Base-by-base conservation (phyloP, 1,140 invertebrate genomes). In the Drosophila tsacasi region DNA sequence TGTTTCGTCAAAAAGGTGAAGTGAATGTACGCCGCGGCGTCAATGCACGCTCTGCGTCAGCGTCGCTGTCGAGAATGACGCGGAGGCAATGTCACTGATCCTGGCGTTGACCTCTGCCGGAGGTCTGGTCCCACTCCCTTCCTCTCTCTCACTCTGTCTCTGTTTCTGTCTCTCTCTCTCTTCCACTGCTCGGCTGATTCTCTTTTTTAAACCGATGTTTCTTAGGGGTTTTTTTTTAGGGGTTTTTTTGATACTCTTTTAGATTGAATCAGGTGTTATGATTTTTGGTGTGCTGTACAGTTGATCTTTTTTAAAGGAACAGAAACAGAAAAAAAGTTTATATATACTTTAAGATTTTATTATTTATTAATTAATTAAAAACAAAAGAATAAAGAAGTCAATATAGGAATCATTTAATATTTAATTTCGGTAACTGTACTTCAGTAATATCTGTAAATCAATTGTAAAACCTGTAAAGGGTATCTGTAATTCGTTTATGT, bases 101-200 rank as follows among this genome's bases (percentile, higher is more conserved):
- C 71, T 73, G 71, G 39, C 71, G 71, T 73, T 73, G 71, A 73
- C 71, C 71, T 73, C 71, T 73, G 67, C 67, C 68, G 68, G 68
- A 71, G 68, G 68, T 68, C 49, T 71, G 49, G 19, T 23, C 54
- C 52, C 69, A 39, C 46, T 60, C 68, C 21, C 68, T 73, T 52
- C 21, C 67, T 21, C 67, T 35, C 40, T n/a, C n/a, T 13, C 27
- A 15, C 35, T 55, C 42, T 44, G 19, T 21, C 19, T 19, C n/a
- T 19, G 40, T n/a, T 47, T 32, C 21, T 17, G 8, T 10, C 21
- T 17, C 7, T 10, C 35, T 5, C n/a, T 40, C 37, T 37, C 15
- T 55, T 37, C n/a, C 65, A 23, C 55, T 40, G 52, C 5, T 37
- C 50, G 25, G 5, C 46, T 25, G 47, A 2, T 40, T 23, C 30